Evolutionary conservation across 2,888 invertebrate genomes (phyloP), one percentile per base, ranked within the genome.

Genomic region (Eupsilia transversa): DNA sequence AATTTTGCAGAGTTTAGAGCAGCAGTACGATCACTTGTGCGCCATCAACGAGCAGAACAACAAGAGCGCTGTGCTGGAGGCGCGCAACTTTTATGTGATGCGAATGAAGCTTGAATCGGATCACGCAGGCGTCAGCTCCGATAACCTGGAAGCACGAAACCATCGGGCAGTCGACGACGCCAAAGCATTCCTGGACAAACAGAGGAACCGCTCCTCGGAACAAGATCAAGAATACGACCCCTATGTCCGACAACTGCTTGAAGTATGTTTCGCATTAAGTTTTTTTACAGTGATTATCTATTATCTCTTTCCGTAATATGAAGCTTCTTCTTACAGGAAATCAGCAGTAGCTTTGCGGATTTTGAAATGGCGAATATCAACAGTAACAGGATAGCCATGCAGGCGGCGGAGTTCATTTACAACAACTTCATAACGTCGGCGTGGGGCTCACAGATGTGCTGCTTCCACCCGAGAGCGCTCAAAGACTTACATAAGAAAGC

Each of bases 371-470:
- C 43, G 27, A 91, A 91, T 67, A 57, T 74, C 35, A 71, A 61
- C 30, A 87, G 76, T 72, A 91, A 89, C 77, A 70, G 75, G 17
- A 33, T 69, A 23, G 83, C 69, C 17, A 79, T 86, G 77, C 82
- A 86, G 41, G 79, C 80, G 30, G 84, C 90, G 2, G 79, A 86
- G 56, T 80, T 75, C 5, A 79, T 76, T 9, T 88, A 86, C 72
- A 74, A 86, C 52, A 86, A 86, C 67, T 79, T 57, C 69, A 70
- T 86, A 4, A 35, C 20, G 10, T 70, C 73, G 1, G 86, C 70
- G 69, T 86, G 87, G 87, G 84, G 76, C 41, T 70, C 84, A 1
- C 80, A 80, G 64, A 71, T 68, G 23, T 82, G 77, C 63, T 86
- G 86, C 67, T 84, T 86, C 66, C 86, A 86, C 43, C 86, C 84